These are phyloP conservation scores for Drosophila rhopaloa DNA, from an alignment of 1,140 invertebrate species.

Conservation along the genomic window DNA sequence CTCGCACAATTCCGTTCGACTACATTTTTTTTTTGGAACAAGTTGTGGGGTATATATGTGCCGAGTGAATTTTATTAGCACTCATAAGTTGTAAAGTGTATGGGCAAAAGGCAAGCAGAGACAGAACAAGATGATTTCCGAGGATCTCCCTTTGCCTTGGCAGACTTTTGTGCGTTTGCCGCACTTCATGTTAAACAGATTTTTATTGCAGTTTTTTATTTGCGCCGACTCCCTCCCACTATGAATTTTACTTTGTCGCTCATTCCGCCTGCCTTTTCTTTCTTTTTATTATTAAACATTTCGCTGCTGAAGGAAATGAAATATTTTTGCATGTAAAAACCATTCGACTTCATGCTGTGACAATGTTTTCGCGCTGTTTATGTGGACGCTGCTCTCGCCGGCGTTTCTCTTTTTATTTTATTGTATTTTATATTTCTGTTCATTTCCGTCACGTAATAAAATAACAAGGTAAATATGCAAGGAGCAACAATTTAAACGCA, in stretches of 20 bases:
- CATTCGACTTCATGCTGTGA: constrained; percentile 77
- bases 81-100: constrained; percentile 81
- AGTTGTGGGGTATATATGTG: constrained; percentile 63
- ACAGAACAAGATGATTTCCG: constrained; percentile 31
- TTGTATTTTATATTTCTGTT: constrained; percentile 71
- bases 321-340: constrained; percentile 82
- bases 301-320: constrained; percentile 77
- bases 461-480: constrained; percentile 78
- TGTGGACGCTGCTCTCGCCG: constrained; percentile 46
- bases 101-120: constrained; percentile 38
- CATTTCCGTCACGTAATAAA: constrained; percentile 78
- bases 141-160: constrained; percentile 31
- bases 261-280: constrained; percentile 35
- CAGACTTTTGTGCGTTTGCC: constrained; percentile 58
- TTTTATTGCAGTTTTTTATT: constrained; percentile 82
- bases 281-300: constrained; percentile 77
- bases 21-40: constrained; percentile 11
- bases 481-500: constrained; percentile 58
- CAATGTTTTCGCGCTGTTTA: constrained; percentile 78
- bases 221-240: constrained; percentile 32
- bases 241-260: constrained; percentile 73
- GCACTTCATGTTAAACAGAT: constrained; percentile 79
- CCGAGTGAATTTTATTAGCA: constrained; percentile 78
- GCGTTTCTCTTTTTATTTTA: constrained; percentile 31
- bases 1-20: constrained; percentile 12